Base-by-base conservation (phyloP, 2,888 invertebrate genomes). In the Junonia oenone region DNA sequence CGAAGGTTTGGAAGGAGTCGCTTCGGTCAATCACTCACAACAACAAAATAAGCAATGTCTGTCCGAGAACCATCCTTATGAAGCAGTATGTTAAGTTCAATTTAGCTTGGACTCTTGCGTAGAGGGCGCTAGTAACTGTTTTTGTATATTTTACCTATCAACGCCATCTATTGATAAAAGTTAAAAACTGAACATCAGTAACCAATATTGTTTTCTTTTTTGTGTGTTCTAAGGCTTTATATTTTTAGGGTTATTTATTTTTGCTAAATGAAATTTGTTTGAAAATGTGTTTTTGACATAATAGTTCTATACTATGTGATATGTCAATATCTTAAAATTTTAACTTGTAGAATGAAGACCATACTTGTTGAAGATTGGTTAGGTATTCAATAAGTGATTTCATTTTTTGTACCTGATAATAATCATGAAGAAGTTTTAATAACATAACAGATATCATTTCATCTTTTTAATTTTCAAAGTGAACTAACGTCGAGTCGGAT, bases 31-130 rank as follows among this genome's bases (percentile, higher is more conserved):
- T 99, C 75, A 97, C 98, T 59, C 98, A 99, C 91, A 99, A 98
- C 91, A 97, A 96, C 91, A 99, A 98, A 92, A 95, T 95, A 77
- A 96, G 95, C 90, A 99, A 99, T 90, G 96, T 98, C 66, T 99
- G 99, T 84, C 97, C 98, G 22, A 94, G 95, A 82, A 98, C 96
- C 56, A 97, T 95, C 86, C 93, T 99, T 62, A 97, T 97, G 95
- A 99, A 99, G 92, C 99, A 99, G 99, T 99, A 93, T 94, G 98
- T 96, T 78, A 55, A 59, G 27, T 54, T 31, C 6, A 22, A 22
- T 58, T 54, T 52, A n/a, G 48, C 29, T 53, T 52, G 51, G 26
- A 6, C 29, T 13, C 13, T 37, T 52, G 11, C 17, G 35, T 31
- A 45, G 40, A 35, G 8, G 19, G 45, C 13, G 48, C 29, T 54